Evolutionary conservation across 1,140 invertebrate species (phyloP).

Genomic region (Contarinia nasturtii): DNA sequence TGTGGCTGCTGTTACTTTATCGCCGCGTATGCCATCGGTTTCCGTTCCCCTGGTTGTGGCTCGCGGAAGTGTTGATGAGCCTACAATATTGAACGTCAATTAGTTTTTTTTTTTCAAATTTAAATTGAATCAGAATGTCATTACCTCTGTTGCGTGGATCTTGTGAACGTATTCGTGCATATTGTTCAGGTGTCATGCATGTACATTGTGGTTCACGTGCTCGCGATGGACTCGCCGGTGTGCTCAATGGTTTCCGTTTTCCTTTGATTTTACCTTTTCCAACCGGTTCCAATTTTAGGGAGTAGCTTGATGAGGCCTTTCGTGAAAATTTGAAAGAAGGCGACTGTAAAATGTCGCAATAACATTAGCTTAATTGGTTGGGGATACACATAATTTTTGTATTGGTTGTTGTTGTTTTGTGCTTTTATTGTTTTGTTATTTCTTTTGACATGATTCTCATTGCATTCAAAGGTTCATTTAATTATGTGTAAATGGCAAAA

Average conservation of each 20-base stretch:
- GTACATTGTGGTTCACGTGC: slow-evolving; percentile 78
- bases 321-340: slow-evolving; percentile 92
- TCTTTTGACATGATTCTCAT: background rate
- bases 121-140: background rate
- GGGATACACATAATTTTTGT: slow-evolving; percentile 16
- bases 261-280: slow-evolving; percentile 69
- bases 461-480: background rate
- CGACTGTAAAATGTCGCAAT: slow-evolving; percentile 65
- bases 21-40: slow-evolving; percentile 32
- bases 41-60: slow-evolving; percentile 50
- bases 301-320: slow-evolving; percentile 91
- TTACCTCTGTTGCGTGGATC: slow-evolving; percentile 57
- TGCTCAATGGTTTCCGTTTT: slow-evolving; percentile 76
- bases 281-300: slow-evolving; percentile 75
- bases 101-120: background rate
- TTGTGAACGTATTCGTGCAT: slow-evolving; percentile 60
- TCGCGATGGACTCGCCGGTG: slow-evolving; percentile 73
- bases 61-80: slow-evolving; percentile 65
- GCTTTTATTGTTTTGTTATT: slow-evolving; percentile 1
- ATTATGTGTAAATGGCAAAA: background rate
- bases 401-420: slow-evolving; percentile 21
- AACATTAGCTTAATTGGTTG: slow-evolving; percentile 28
- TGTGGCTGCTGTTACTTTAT: slow-evolving; percentile 57
- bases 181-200: slow-evolving; percentile 87
- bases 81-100: slow-evolving; percentile 24